A percentile compares a stretch with the other conserved stretches of the same genome.
These are phyloP conservation scores for Helicoverpa armigera DNA, from an alignment of 1,140 invertebrate genomes.

Conservation along the genomic window DNA sequence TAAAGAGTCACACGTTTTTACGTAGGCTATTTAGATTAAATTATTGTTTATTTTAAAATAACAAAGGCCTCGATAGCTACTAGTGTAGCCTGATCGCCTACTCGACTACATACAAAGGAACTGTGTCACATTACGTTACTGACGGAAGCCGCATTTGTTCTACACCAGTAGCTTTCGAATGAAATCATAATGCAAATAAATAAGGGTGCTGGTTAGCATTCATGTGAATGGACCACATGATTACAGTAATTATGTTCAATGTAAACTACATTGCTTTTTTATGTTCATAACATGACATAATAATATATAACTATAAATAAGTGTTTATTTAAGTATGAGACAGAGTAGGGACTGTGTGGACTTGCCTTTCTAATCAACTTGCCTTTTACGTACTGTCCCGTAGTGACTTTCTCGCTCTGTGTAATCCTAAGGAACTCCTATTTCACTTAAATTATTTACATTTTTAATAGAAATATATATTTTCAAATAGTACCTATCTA, in stretches of 20 bases:
- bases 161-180: conserved; percentile 37
- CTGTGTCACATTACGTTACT: background rate
- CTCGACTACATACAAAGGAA: background rate
- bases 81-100: conserved; percentile 1
- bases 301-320: conserved; percentile 59
- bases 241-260: conserved; percentile 63
- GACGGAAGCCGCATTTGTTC: background rate
- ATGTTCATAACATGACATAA: conserved; percentile 78
- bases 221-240: conserved; percentile 68
- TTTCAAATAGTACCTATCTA: conserved; percentile 43
- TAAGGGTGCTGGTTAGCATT: conserved; percentile 77
- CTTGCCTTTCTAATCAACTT: conserved; percentile 80
- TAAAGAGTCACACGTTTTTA: conserved; percentile 73
- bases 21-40: conserved; percentile 75
- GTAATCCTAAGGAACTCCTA: conserved; percentile 34
- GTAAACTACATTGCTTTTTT: conserved; percentile 66
- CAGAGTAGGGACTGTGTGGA: conserved; percentile 69
- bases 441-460: conserved; percentile 49
- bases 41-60: conserved; percentile 75
- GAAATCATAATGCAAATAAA: conserved; percentile 59
- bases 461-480: conserved; percentile 44
- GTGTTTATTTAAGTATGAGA: conserved; percentile 61
- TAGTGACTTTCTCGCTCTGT: conserved; percentile 63
- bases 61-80: conserved; percentile 36
- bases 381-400: conserved; percentile 73